Conservation (phyloP, 2,888 invertebrate species). For the Drosophila anomalipes region DNA sequence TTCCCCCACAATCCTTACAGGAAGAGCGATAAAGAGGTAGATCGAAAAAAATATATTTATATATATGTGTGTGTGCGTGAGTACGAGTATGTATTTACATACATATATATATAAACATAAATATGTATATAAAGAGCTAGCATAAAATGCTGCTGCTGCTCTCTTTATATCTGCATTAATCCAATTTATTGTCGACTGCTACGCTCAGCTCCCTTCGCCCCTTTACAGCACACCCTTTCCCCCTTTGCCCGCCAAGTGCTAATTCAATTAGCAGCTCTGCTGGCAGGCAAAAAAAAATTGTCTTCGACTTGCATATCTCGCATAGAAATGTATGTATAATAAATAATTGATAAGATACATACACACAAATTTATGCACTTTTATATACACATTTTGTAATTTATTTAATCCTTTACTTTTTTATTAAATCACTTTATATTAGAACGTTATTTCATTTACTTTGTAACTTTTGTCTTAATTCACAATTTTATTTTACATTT, state of each 20-base stretch:
- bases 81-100: background rate
- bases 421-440: background rate
- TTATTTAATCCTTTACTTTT: background rate
- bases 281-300: slow-evolving; percentile 18
- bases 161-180: slow-evolving; percentile 61
- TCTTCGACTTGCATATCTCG: slow-evolving; percentile 4
- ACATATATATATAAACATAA: background rate
- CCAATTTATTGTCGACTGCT: slow-evolving; percentile 61
- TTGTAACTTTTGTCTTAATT: background rate
- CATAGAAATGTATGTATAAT: background rate
- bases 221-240: background rate
- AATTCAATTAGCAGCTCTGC: slow-evolving; percentile 67
- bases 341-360: background rate
- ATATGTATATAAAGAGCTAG: background rate
- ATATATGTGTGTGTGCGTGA: background rate
- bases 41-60: background rate
- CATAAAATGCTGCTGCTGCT: slow-evolving; percentile 8
- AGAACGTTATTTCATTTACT: background rate
- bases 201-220: background rate
- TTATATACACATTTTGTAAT: background rate
- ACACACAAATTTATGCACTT: background rate
- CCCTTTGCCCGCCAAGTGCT: slow-evolving; percentile 24
- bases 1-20: no score
- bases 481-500: background rate
- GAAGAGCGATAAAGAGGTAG: background rate